Evolutionary conservation across 2,113 vertebrate genomes (phyloP).

Genomic region (Chloroceryle aenea): DNA sequence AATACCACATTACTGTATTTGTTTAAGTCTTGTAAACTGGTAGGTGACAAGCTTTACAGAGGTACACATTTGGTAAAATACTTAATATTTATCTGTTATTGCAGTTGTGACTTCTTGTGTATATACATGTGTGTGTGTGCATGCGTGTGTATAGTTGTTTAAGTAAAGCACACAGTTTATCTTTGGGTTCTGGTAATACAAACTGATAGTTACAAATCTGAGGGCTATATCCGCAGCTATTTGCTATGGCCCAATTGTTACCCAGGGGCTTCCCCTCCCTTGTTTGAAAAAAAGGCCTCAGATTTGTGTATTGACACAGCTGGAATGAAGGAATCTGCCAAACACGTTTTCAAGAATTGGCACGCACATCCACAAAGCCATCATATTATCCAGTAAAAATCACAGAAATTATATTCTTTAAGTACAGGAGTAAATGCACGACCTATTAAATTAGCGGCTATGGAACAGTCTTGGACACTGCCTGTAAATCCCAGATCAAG

Average conservation of each 20-base stretch:
- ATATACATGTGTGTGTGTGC: too few relatives aligned
- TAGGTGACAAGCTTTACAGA: not conserved
- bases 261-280: constrained; percentile 31
- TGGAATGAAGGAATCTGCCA: constrained; percentile 43
- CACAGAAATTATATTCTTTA: not conserved
- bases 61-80: not conserved
- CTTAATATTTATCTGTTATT: not conserved
- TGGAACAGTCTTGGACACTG: not conserved
- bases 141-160: not conserved
- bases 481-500: not conserved
- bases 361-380: not conserved
- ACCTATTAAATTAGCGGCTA: not conserved
- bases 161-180: not conserved
- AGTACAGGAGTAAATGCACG: not conserved
- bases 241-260: constrained; percentile 7
- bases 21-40: not conserved
- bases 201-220: not conserved
- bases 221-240: constrained; percentile 31
- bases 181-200: not conserved
- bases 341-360: constrained; percentile 44
- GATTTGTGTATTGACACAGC: constrained; percentile 60
- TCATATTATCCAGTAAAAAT: constrained; percentile 12
- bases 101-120: not conserved
- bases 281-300: not conserved
- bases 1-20: constrained; percentile 15